A percentile compares a stretch with the other conserved stretches of the same genome.
Evolutionary conservation across 2,888 invertebrate species (phyloP).

Genomic region (Cerceris ruficornis): DNA sequence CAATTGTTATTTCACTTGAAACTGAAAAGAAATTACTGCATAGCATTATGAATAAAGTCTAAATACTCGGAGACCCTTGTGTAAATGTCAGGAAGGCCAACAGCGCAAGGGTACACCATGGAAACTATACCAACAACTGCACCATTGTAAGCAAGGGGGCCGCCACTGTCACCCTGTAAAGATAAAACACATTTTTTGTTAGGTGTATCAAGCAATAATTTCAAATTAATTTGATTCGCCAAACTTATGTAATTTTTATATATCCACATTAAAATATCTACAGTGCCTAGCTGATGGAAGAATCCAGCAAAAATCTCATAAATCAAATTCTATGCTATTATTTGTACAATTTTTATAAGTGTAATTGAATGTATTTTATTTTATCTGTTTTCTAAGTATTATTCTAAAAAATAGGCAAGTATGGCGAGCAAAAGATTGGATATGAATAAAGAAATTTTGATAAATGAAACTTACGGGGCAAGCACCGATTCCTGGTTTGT

Average conservation of each 20-base stretch:
- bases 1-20: not conserved
- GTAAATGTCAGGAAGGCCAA: constrained; percentile 53
- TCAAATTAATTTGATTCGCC: not conserved
- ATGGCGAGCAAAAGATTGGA: not conserved
- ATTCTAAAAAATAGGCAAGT: not conserved
- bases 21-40: not conserved
- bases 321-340: too few relatives aligned
- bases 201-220: not conserved
- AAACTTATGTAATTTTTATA: not conserved
- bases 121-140: constrained; percentile 57
- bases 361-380: not conserved
- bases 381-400: not conserved
- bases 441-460: not conserved
- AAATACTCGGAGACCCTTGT: constrained; percentile 49
- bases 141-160: constrained; percentile 46
- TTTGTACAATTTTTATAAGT: too few relatives aligned
- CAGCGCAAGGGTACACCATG: constrained; percentile 44
- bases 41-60: constrained; percentile 28
- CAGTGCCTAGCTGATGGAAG: too few relatives aligned
- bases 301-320: too few relatives aligned
- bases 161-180: constrained; percentile 63
- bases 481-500: constrained; percentile 7
- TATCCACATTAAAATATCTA: too few relatives aligned
- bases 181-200: not conserved
- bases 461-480: not conserved